Base-by-base conservation (phyloP, 2,888 invertebrate species). In the Galerucella pusilla region DNA sequence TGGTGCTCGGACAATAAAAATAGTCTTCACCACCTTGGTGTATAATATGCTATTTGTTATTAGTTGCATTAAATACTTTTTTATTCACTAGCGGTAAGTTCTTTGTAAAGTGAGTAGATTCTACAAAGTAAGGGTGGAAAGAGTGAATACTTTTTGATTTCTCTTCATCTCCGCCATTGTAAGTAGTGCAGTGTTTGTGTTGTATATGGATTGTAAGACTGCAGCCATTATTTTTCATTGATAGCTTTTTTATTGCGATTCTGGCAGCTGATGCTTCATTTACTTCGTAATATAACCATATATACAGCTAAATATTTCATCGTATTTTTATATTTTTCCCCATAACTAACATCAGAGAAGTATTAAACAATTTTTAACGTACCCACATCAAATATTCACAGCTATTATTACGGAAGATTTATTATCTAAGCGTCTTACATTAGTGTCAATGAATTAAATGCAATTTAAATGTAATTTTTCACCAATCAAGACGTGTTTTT, bases 181-280 rank as follows among this genome's bases (percentile, higher is more conserved):
- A 61, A 61, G 28, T 61, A 61, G 64, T 64, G 42, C 64, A 64
- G 45, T 45, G 42, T 28, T 42, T 42, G 42, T 64, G 42, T 12
- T 16, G 45, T 45, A 64, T 20, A 45, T 64, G 45, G 45, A n/a
- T 42, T 42, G 14, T 64, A 64, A 45, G 64, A 4, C 64, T 64
- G 64, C 64, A 45, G 45, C 45, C 35, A 64, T 64, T 45, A 28
- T 64, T 64, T 42, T 45, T 45, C 64, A 64, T 64, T 64, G 64
- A 64, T 64, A 42, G 64, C 42, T 45, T 64, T 64, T 64, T 64
- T 42, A 64, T 64, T 64, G 64, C 45, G 35, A 35, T 45, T 16
- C 45, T 64, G 64, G 16, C 64, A 64, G 64, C 64, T 64, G 64
- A 64, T 64, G 64, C 64, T 64, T 64, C 64, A 64, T 64, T 64